Evolutionary conservation across 2,797 vertebrate species (phyloP), one percentile per base, ranked within the genome.

Genomic region (Acropternis orthonyx): DNA sequence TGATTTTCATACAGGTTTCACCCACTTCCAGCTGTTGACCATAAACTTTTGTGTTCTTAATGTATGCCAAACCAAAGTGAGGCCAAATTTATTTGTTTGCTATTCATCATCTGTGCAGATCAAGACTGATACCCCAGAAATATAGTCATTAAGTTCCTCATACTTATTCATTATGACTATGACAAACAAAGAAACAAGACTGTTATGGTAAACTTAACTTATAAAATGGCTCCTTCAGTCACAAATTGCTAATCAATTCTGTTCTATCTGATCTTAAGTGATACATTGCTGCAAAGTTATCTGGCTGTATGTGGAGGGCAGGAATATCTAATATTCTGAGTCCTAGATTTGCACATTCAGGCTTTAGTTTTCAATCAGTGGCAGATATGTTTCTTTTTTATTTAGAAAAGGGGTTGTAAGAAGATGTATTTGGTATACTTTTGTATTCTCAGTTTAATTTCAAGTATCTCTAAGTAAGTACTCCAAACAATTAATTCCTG

Each of bases 1-100:
- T 54, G 58, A 72, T 71, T 88, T 95, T 61, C 78, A 72, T 0
- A 48, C 51, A 89, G 52, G 46, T 92, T 93, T 93, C 76, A 94
- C 52, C 21, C 52, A 52, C 46, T 94, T 94, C 41, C 89, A 94
- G 55, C 59, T 92, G 62, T 79, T 95, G 89, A 84, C 36, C 51
- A 43, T 24, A 30, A 84, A 59, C 21, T 48, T 94, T 75, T 68
- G 62, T 82, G 37, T 76, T 75, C 72, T 63, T 49, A 77, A 67
- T 10, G 10, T 30, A 88, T 1, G 12, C 49, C 68, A 85, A 92
- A 72, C 12, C 26, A 80, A 88, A 81, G 12, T 82, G 74, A 62
- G 81, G 39, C 30, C 66, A 81, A 73, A 84, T 69, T 44, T 22
- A 63, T 6, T 72, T 75, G 32, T 39, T 81, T 86, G 63, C 15